Evolutionary conservation across 2,888 invertebrate species (phyloP).

Genomic region (Ormyrus labotus): DNA sequence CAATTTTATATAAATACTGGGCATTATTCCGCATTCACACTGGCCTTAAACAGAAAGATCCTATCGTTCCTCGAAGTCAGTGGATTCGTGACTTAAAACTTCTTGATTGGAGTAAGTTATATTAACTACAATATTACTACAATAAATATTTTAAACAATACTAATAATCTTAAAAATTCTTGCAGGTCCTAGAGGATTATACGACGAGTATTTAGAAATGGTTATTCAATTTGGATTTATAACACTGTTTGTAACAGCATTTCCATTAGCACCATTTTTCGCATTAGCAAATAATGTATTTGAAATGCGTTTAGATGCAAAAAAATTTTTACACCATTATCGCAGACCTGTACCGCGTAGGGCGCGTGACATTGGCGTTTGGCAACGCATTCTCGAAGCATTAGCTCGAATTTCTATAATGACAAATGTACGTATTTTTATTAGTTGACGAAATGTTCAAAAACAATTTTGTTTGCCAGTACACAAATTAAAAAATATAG

Average conservation of each 20-base stretch:
- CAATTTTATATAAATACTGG: constrained; percentile 80
- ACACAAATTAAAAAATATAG: no score
- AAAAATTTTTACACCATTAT: constrained; percentile 86
- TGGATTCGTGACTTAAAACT: constrained; percentile 83
- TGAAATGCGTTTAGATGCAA: constrained; percentile 89
- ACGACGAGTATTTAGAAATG: constrained; percentile 92
- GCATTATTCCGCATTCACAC: constrained; percentile 71
- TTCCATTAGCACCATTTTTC: constrained; percentile 89
- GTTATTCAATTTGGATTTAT: constrained; percentile 92
- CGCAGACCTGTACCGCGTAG: constrained; percentile 85
- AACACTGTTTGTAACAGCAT: constrained; percentile 90
- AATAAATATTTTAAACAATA: not conserved
- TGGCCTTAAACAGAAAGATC: constrained; percentile 69
- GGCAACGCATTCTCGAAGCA: constrained; percentile 86
- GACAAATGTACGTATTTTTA: constrained; percentile 81
- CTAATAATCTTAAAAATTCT: constrained; percentile 19
- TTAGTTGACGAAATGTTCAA: not conserved
- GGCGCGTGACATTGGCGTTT: constrained; percentile 87
- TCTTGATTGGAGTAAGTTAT: constrained; percentile 77
- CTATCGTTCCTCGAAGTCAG: constrained; percentile 72
- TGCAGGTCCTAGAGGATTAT: constrained; percentile 82
- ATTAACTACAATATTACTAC: not conserved
- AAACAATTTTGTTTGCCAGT: no score
- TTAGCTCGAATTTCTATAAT: constrained; percentile 86
- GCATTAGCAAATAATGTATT: constrained; percentile 89